Conservation (phyloP, 2,113 vertebrate species). For the Sinocyclocheilus maitianheensis region DNA sequence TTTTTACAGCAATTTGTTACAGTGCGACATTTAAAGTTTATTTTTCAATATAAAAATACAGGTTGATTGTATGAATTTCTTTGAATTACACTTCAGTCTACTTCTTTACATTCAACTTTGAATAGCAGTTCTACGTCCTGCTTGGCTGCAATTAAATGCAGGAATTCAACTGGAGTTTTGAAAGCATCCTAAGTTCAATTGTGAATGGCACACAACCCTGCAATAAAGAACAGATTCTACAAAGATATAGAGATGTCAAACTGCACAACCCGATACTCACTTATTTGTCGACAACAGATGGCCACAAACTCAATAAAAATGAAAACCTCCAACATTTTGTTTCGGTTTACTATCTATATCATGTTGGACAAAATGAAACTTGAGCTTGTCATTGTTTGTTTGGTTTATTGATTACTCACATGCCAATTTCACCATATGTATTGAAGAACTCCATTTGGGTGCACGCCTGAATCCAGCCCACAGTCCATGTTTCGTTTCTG, state of each 20-base stretch:
- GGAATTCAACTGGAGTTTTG: too few species aligned
- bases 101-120: too few species aligned
- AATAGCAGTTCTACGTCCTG: background rate
- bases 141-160: too few species aligned
- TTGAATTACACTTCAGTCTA: too few species aligned
- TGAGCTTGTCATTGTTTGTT: background rate
- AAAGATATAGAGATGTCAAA: background rate
- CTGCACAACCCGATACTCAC: background rate
- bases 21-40: too few species aligned
- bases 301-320: background rate
- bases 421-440: constrained; percentile 85
- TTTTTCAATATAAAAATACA: too few species aligned
- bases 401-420: constrained; percentile 70
- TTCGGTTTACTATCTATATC: background rate
- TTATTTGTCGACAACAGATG: background rate
- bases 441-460: constrained; percentile 93
- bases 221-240: background rate
- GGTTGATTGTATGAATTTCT: too few species aligned
- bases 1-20: too few species aligned
- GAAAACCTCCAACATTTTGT: background rate
- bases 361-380: background rate
- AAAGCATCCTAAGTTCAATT: too few species aligned
- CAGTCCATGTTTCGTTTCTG: constrained; percentile 86
- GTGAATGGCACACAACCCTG: background rate
- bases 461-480: constrained; percentile 90